Base-by-base conservation (phyloP, 2,797 vertebrate species). In the Rhinichthys osculus region DNA sequence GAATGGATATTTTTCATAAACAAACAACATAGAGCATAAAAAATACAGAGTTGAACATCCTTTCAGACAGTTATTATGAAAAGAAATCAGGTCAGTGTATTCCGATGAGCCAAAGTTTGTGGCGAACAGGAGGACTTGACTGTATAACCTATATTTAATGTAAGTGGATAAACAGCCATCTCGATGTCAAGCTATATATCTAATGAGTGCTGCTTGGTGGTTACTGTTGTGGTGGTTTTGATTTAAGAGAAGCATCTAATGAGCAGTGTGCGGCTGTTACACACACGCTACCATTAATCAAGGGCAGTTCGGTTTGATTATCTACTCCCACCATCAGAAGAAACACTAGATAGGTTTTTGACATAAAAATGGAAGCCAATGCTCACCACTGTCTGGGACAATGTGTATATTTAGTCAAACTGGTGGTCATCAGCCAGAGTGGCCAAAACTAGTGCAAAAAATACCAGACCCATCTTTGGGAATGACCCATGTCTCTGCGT, bases 401-500 rank as follows among this genome's bases (percentile, higher is more conserved):
- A 23, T 27, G 73, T n/a, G 47, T 83, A 88, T 87, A 87, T 88
- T 81, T 72, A 78, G 71, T 38, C 78, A 83, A 85, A 87, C 76
- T 44, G 47, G 76, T 83, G 82, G 87, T 82, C 85, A 87, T 83
- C 83, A 50, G 62, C n/a, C 11, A 85, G 35, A 80, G 50, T 64
- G 44, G 50, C 78, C 40, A 52, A 88, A 88, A 81, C 85, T 62
- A 67, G 86, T 83, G 88, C 87, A 89, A 89, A 90, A 80, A 92
- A 93, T 89, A 94, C 88, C 89, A 92, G 90, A 91, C 78, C 90
- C 91, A 92, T 92, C 91, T 92, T 90, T 91, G 90, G 92, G 92
- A 90, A 92, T 93, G 88, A 84, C 88, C 89, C 27, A 9, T 81
- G 69, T 67, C 52, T 40, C 16, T 85, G 82, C 54, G 38, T 82